Evolutionary conservation across 2,888 invertebrate genomes (phyloP), one percentile per base, ranked within the genome.

Genomic region (Torymus aiolomorphi): DNA sequence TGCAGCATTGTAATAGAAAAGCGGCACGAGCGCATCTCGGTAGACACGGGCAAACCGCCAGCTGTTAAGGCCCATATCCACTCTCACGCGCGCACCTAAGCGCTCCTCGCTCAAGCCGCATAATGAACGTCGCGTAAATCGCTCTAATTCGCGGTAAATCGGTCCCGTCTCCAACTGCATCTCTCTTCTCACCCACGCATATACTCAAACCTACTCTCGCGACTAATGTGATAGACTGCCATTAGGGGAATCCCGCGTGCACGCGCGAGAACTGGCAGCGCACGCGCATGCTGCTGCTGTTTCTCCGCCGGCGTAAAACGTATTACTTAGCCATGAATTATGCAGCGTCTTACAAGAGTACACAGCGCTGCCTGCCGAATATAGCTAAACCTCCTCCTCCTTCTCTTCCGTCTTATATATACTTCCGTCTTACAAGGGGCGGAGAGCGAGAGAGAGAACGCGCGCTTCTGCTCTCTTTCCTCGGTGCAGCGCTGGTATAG

Each of bases 251-350:
- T 73, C 73, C 76, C 16, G 24, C 51, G 18, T 31, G 31, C 14
- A 18, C 31, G 66, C 42, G 49, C 31, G 61, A 14, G n/a, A 10
- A 66, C 57, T 65, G 16, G 1, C 18, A 20, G 66, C 62, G 62
- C 81, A 81, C 83, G 83, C 82, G 83, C 82, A 82, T 75, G 83
- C 82, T 82, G 61, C 69, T 59, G 63, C 42, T 42, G 42, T 42
- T 42, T 42, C 42, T 70, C 49, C 20, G 65, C 16, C 62, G 20
- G 72, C 73, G 80, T 86, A 88, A 89, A 89, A 88, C 87, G 88
- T 89, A 89, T 88, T 89, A 89, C 88, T 88, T 86, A 85, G 86
- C 83, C 86, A 88, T 89, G 88, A 89, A 89, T 89, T 88, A 89
- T 88, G 86, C 85, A 88, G 82, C 81, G 83, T 82, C 85, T 86